These are phyloP conservation scores for Mystacides longicornis DNA, from an alignment of 2,888 invertebrate genomes.

Conservation along the genomic window DNA sequence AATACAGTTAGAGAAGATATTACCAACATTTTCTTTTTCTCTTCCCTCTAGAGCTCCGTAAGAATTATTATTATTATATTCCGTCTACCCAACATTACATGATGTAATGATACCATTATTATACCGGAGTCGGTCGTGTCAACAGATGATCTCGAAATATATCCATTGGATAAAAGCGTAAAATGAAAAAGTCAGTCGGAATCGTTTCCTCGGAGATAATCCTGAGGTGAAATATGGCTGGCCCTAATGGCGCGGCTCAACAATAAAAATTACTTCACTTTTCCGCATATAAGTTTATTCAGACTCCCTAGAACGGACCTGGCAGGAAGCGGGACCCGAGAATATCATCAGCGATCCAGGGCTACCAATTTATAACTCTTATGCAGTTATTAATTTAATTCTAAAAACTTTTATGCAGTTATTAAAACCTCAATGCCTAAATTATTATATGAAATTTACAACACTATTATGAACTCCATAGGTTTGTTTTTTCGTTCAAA, in stretches of 20 bases:
- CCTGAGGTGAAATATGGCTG: slow-evolving; percentile 13
- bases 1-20: not conserved
- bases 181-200: slow-evolving; percentile 7
- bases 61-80: not conserved
- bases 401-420: too few species aligned
- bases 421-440: too few species aligned
- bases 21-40: not conserved
- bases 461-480: too few species aligned
- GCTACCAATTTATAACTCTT: too few species aligned
- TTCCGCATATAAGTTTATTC: slow-evolving; percentile 15
- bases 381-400: too few species aligned
- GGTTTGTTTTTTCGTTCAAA: too few species aligned
- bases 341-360: too few species aligned
- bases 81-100: not conserved
- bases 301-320: not conserved
- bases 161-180: not conserved
- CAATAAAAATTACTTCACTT: slow-evolving; percentile 22
- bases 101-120: slow-evolving; percentile 1
- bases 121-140: not conserved
- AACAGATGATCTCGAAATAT: slow-evolving; percentile 7
- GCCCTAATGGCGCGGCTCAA: slow-evolving; percentile 14
- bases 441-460: too few species aligned
- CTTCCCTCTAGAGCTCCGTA: too few species aligned
- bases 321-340: not conserved
- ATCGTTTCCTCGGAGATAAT: slow-evolving; percentile 17